phyloP scores from a whole-genome alignment of 2,797 vertebrate species.

The Pangasius larnaudii region DNA sequence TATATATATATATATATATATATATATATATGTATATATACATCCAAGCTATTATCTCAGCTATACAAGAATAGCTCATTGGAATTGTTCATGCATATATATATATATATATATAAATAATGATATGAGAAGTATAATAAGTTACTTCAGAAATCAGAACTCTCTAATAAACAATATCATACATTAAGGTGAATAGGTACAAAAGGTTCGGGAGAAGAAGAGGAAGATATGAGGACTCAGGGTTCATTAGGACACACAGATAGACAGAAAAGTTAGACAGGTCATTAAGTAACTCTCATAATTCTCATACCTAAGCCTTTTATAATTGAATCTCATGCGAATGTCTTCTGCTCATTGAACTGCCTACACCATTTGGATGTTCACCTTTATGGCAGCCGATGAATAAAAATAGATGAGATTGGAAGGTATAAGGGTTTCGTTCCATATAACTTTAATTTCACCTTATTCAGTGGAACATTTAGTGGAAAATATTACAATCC shows the following conservation, averaged over 20 bases:
- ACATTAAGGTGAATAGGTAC: neutral
- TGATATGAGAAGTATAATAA: neutral
- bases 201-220: neutral
- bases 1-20: too few species aligned
- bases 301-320: neutral
- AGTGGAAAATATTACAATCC: neutral
- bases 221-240: neutral
- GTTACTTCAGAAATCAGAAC: neutral
- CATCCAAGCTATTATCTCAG: neutral
- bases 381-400: neutral
- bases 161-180: too few species aligned
- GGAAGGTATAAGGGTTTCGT: neutral
- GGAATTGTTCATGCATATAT: neutral
- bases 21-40: too few species aligned
- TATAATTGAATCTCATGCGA: slow-evolving; percentile 4
- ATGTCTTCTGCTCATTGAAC: neutral
- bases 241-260: neutral
- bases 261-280: neutral
- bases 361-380: neutral
- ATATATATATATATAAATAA: too few species aligned
- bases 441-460: neutral
- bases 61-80: neutral
- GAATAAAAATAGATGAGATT: neutral
- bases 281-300: neutral
- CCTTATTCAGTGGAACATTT: neutral